phyloP scores from a whole-genome alignment of 2,797 vertebrate genomes.

The Oryzias sinensis region DNA sequence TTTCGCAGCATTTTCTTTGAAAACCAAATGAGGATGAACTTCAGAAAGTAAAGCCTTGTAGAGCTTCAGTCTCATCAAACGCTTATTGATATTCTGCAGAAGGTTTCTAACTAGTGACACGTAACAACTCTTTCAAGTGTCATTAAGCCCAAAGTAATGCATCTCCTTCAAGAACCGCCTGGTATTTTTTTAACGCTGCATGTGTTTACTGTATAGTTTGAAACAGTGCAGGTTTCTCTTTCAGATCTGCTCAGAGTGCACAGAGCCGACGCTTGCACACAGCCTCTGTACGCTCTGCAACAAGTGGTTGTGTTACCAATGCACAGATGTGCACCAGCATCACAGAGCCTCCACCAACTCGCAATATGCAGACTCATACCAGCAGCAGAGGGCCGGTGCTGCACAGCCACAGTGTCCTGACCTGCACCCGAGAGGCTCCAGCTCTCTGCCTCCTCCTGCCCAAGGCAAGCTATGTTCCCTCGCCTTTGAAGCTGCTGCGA shows the following conservation, averaged over 20 bases:
- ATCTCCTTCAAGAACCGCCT: slow-evolving; percentile 32
- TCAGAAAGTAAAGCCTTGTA: background rate
- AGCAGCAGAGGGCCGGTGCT: slow-evolving; percentile 58
- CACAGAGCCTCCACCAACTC: slow-evolving; percentile 46
- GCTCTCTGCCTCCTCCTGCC: slow-evolving; percentile 60
- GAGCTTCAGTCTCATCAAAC: slow-evolving; percentile 9
- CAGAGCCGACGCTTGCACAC: slow-evolving; percentile 76
- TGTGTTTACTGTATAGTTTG: slow-evolving; percentile 5
- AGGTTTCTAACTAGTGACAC: slow-evolving; percentile 10
- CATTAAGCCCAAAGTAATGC: slow-evolving; percentile 24
- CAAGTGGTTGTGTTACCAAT: slow-evolving; percentile 84
- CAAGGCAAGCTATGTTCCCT: slow-evolving; percentile 57
- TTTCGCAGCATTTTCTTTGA: background rate
- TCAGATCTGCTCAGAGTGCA: slow-evolving; percentile 80
- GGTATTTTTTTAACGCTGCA: slow-evolving; percentile 26
- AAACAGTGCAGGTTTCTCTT: slow-evolving; percentile 21
- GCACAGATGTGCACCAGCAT: slow-evolving; percentile 82
- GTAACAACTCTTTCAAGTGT: slow-evolving; percentile 28
- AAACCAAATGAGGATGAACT: background rate
- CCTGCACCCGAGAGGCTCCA: slow-evolving; percentile 64
- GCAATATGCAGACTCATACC: slow-evolving; percentile 64
- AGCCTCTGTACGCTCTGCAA: slow-evolving; percentile 83
- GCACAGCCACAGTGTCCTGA: slow-evolving; percentile 61
- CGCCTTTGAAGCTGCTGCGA: background rate
- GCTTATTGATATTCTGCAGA: slow-evolving; percentile 3